phyloP scores from a whole-genome alignment of 2,113 vertebrate genomes.

The Lipotes vexillifer region DNA sequence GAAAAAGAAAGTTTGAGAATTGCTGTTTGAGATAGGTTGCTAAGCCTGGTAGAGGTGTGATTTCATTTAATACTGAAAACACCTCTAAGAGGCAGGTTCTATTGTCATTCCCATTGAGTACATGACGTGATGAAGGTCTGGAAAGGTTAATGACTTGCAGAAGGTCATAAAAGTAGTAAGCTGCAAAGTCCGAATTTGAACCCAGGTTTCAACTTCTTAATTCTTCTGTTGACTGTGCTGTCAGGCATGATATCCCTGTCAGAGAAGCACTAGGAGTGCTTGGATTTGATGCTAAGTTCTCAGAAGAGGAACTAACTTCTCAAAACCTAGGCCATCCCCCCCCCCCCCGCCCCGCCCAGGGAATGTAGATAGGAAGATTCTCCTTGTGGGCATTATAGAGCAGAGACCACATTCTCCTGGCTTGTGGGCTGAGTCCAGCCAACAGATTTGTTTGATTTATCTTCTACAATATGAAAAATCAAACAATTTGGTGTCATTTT shows the following conservation, averaged over 20 bases:
- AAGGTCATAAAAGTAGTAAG: neutral
- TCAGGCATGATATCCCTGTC: neutral
- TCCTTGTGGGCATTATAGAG: neutral
- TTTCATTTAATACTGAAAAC: neutral
- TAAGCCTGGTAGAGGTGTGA: neutral
- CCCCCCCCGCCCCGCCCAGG: neutral
- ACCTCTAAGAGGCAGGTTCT: neutral
- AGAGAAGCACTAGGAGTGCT: neutral
- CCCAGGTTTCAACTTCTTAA: neutral
- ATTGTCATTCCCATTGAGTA: rapidly evolving
- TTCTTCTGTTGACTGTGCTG: neutral
- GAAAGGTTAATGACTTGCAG: neutral
- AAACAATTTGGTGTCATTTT: neutral
- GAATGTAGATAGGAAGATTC: neutral
- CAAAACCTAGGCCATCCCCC: neutral
- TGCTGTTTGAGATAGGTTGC: neutral
- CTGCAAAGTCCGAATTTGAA: neutral
- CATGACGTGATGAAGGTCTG: neutral
- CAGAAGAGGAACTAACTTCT: neutral
- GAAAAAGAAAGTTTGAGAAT: neutral
- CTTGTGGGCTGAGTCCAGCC: neutral
- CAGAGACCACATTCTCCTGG: neutral
- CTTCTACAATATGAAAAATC: neutral
- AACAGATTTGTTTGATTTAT: neutral
- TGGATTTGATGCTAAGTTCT: neutral